Evolutionary conservation across 1,140 invertebrate species (phyloP).

Genomic region (Eumeta japonica): DNA sequence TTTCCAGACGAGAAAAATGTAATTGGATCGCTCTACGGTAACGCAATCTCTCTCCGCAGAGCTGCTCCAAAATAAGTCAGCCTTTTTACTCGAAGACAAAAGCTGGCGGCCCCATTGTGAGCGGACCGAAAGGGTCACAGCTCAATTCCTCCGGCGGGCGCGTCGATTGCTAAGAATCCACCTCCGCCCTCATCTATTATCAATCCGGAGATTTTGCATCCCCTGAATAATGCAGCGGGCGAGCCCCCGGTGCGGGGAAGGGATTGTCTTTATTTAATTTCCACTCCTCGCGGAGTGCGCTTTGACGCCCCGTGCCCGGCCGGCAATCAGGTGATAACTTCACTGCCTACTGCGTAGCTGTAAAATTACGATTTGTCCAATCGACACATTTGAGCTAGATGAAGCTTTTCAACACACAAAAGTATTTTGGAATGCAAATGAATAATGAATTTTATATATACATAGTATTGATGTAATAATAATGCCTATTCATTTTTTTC

Average conservation of each 20-base stretch:
- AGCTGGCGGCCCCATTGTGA: conserved; percentile 16
- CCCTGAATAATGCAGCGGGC: conserved; percentile 35
- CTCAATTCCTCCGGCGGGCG: conserved; percentile 22
- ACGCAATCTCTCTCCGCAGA: conserved; percentile 14
- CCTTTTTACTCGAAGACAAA: conserved; percentile 19
- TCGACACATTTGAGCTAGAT: too few species aligned
- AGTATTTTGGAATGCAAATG: too few species aligned
- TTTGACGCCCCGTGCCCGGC: conserved; percentile 10
- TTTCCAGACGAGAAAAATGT: too few species aligned
- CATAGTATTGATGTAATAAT: too few species aligned
- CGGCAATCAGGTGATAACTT: conserved; percentile 12
- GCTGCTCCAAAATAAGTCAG: conserved; percentile 5
- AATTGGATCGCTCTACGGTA: too few species aligned
- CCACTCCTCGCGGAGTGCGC: conserved; percentile 20
- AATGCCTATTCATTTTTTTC: too few species aligned
- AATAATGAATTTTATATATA: too few species aligned
- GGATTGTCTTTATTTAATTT: conserved; percentile 38
- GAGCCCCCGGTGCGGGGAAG: conserved; percentile 28
- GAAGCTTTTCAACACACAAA: too few species aligned
- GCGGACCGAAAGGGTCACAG: conserved; percentile 20
- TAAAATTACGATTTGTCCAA: too few species aligned
- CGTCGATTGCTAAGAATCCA: conserved; percentile 26
- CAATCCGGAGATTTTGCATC: conserved; percentile 36
- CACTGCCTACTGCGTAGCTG: too few species aligned
- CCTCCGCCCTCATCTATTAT: conserved; percentile 35